Percentiles rank a stretch among this genome's conserved stretches.
These are phyloP conservation scores for Diacarnus erythraeanus DNA, from an alignment of 37 sponge, comb jelly and placozoan genomes.

Conservation along the genomic window DNA sequence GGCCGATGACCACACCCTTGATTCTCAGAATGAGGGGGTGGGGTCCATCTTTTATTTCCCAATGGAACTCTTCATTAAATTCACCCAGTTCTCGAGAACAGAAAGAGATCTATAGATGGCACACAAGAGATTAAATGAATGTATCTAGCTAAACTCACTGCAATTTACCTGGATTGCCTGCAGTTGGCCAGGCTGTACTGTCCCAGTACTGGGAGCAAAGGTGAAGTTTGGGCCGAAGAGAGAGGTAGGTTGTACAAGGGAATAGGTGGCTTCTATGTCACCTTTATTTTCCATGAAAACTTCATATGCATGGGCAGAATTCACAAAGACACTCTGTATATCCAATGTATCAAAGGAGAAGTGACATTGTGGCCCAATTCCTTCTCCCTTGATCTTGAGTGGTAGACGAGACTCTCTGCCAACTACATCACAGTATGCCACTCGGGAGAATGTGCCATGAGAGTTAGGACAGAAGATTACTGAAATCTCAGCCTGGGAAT, in stretches of 20 bases:
- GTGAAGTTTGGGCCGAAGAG: conserved; percentile 88
- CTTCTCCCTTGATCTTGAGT: conserved; percentile 86
- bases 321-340: conserved; percentile 94
- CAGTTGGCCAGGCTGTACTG: conserved; percentile 80
- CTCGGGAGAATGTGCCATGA: conserved; percentile 55
- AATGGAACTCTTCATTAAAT: conserved; percentile 88
- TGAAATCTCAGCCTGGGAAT: conserved; percentile 85
- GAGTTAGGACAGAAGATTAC: conserved; percentile 84
- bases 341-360: conserved; percentile 93
- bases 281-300: conserved; percentile 92
- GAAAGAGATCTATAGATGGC: conserved; percentile 77
- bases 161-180: conserved; percentile 92
- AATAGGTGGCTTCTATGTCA: conserved; percentile 80
- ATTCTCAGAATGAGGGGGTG: conserved; percentile 74
- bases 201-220: conserved; percentile 84
- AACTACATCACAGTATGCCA: conserved; percentile 91
- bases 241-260: conserved; percentile 40
- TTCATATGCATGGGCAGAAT: conserved; percentile 94
- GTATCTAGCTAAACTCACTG: too few relatives aligned
- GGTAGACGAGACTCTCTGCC: conserved; percentile 95
- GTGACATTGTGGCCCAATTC: conserved; percentile 81
- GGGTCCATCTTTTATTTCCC: conserved; percentile 65
- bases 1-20: conserved; percentile 88
- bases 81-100: conserved; percentile 74
- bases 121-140: too few relatives aligned